Evolutionary conservation across 2,888 invertebrate genomes (phyloP).

Genomic region (Ferdinandea cuprea): DNA sequence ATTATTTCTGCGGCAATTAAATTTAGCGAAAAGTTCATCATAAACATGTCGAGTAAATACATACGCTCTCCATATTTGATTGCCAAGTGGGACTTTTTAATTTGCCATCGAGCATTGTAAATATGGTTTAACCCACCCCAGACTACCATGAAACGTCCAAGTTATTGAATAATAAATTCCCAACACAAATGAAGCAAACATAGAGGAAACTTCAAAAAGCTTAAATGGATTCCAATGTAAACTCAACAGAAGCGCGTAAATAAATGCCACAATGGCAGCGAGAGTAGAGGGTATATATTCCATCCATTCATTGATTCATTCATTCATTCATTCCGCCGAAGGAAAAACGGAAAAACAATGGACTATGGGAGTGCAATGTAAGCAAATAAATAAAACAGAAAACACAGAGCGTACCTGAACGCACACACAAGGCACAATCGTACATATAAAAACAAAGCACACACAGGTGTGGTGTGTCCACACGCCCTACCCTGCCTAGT

Average conservation of each 20-base stretch:
- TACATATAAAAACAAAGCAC: slow-evolving; percentile 3
- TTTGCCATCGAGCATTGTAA: not conserved
- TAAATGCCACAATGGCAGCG: slow-evolving; percentile 3
- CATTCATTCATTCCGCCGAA: slow-evolving; percentile 11
- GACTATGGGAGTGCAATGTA: not conserved
- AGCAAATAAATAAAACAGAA: slow-evolving; percentile 15
- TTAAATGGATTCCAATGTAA: slow-evolving; percentile 22
- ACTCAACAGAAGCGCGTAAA: not conserved
- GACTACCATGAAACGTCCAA: not conserved
- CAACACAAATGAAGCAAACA: slow-evolving; percentile 14
- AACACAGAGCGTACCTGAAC: not conserved
- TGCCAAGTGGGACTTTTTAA: slow-evolving; percentile 13
- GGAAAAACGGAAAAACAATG: not conserved
- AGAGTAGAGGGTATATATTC: slow-evolving; percentile 8
- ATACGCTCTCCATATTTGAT: not conserved
- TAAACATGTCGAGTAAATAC: too few relatives aligned
- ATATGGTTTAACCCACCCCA: not conserved
- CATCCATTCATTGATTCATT: slow-evolving; percentile 1
- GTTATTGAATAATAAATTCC: slow-evolving; percentile 49
- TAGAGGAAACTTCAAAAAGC: slow-evolving; percentile 30
- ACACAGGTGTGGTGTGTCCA: slow-evolving; percentile 35
- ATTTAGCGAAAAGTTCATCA: too few relatives aligned
- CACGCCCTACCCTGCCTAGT: slow-evolving; percentile 42
- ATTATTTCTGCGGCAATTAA: too few relatives aligned
- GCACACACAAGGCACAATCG: not conserved